These are phyloP conservation scores for Wiebesia pumilae DNA, from an alignment of 1,140 invertebrate genomes.

Conservation along the genomic window DNA sequence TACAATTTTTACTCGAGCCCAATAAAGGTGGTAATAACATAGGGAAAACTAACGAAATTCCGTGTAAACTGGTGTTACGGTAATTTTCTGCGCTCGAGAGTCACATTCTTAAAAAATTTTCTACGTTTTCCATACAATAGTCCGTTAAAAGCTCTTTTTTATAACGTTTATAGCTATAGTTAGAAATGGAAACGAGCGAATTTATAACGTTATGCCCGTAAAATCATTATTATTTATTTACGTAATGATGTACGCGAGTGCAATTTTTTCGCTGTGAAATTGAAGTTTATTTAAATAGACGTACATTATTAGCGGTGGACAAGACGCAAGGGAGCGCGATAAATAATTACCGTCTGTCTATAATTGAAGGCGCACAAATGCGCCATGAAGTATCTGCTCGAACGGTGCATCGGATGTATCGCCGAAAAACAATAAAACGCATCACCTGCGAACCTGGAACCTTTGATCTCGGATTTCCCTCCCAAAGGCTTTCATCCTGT, in stretches of 20 bases:
- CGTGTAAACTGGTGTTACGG: neutral
- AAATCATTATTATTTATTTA: neutral
- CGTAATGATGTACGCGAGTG: neutral
- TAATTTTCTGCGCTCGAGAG: neutral
- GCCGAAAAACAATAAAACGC: neutral
- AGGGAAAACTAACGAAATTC: neutral
- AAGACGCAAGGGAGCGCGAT: neutral
- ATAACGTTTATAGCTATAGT: too few species aligned
- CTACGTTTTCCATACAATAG: neutral
- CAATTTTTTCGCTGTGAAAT: neutral
- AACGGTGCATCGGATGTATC: neutral
- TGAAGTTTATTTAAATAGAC: neutral
- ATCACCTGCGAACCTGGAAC: neutral
- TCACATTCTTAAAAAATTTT: neutral
- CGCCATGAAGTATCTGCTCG: too few species aligned
- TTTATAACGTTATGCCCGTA: neutral
- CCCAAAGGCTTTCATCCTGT: neutral
- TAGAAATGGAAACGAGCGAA: neutral
- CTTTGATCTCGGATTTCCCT: neutral
- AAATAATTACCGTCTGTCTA: neutral
- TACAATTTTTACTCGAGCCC: neutral
- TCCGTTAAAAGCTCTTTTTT: neutral
- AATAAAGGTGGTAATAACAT: neutral
- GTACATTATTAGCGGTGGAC: neutral
- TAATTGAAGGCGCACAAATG: neutral